These are phyloP conservation scores for Asteroscopus sphinx DNA, from an alignment of 2,888 invertebrate species.

Conservation along the genomic window DNA sequence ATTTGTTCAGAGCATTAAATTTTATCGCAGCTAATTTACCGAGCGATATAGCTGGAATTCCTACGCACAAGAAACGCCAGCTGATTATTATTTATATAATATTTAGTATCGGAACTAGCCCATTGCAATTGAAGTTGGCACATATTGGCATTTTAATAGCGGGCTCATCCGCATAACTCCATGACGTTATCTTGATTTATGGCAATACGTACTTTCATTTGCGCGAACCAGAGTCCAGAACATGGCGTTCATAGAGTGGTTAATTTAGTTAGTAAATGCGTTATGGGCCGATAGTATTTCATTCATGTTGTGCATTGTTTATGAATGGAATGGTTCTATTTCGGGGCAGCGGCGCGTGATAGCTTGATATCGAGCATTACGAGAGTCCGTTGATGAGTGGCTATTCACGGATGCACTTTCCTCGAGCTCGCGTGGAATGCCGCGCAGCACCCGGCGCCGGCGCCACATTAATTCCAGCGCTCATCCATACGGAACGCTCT, in stretches of 20 bases:
- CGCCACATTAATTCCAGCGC: slow-evolving; percentile 60
- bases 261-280: slow-evolving; percentile 77
- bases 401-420: slow-evolving; percentile 81
- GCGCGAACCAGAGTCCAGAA: slow-evolving; percentile 68
- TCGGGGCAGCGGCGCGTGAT: slow-evolving; percentile 79
- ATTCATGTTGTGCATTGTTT: slow-evolving; percentile 80
- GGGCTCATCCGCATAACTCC: slow-evolving; percentile 81
- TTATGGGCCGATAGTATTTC: slow-evolving; percentile 74
- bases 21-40: slow-evolving; percentile 44
- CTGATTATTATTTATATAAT: slow-evolving; percentile 67
- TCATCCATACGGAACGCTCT: slow-evolving; percentile 42
- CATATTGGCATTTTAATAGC: slow-evolving; percentile 84
- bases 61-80: slow-evolving; percentile 70
- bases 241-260: slow-evolving; percentile 69
- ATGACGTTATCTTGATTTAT: slow-evolving; percentile 84
- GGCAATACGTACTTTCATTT: slow-evolving; percentile 71
- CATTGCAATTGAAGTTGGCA: slow-evolving; percentile 81
- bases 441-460: slow-evolving; percentile 59
- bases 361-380: slow-evolving; percentile 72
- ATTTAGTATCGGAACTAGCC: slow-evolving; percentile 71
- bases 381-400: slow-evolving; percentile 69
- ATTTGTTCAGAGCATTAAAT: slow-evolving; percentile 48
- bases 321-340: slow-evolving; percentile 82
- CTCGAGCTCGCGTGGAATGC: slow-evolving; percentile 68
- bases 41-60: slow-evolving; percentile 55